These are phyloP conservation scores for Buceros bicornis DNA, from an alignment of 2,797 vertebrate species.

Conservation along the genomic window DNA sequence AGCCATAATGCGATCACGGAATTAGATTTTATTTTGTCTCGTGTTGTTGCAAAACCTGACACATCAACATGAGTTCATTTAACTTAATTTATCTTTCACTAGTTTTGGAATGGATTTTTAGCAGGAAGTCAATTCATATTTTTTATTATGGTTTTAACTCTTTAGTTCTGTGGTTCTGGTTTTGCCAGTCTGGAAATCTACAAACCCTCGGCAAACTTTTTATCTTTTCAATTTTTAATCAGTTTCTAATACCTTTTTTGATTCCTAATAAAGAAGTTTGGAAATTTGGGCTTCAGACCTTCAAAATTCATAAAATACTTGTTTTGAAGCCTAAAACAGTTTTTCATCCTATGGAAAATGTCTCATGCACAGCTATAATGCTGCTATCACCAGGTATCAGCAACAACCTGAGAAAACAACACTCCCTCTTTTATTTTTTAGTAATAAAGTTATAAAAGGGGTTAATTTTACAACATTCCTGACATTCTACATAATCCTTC, in stretches of 20 bases:
- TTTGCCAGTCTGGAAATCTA: neutral
- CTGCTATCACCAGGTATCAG: neutral
- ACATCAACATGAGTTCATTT: neutral
- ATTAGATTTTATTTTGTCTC: conserved; percentile 44
- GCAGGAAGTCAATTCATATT: neutral
- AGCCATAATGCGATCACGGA: neutral
- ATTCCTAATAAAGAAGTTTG: neutral
- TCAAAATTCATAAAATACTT: neutral
- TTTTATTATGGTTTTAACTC: neutral
- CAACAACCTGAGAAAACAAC: neutral
- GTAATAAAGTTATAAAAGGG: neutral
- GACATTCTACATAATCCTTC: neutral
- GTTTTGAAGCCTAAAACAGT: neutral
- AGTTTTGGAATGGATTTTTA: neutral
- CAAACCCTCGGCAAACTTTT: neutral
- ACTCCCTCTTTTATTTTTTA: neutral
- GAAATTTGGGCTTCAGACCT: neutral
- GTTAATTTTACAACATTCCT: neutral
- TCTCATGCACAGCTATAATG: neutral
- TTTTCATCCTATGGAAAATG: neutral
- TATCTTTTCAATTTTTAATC: neutral
- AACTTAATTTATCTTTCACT: neutral
- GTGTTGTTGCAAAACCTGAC: neutral
- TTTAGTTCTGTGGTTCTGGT: neutral
- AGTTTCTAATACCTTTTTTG: neutral